Evolutionary conservation across 2,797 vertebrate species (phyloP).

Genomic region (Halcyon chelicuti): DNA sequence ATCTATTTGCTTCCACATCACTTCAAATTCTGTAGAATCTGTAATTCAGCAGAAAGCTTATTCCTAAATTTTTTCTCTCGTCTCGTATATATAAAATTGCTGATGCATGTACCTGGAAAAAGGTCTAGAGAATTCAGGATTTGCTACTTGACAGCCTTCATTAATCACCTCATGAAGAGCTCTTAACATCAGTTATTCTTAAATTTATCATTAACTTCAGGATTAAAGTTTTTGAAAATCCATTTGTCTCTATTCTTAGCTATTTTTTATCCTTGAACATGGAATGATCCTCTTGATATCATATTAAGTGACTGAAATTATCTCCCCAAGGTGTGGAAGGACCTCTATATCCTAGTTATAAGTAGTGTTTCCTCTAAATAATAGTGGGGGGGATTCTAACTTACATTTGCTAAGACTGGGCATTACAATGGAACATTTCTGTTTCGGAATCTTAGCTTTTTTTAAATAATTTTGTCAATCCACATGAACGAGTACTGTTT

Average conservation of each 20-base stretch:
- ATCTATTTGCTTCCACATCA: neutral
- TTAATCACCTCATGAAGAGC: slow-evolving; percentile 29
- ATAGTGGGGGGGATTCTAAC: neutral
- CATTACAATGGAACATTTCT: neutral
- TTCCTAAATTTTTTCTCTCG: neutral
- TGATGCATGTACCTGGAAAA: neutral
- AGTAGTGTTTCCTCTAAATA: neutral
- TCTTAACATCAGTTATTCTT: slow-evolving; percentile 47
- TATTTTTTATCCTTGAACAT: neutral
- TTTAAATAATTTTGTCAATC: neutral
- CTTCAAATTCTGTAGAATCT: neutral
- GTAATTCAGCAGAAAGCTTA: neutral
- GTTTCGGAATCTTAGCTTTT: neutral
- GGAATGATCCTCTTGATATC: neutral
- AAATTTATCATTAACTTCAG: slow-evolving; percentile 36
- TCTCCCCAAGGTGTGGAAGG: neutral
- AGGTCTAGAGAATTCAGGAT: neutral
- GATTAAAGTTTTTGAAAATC: neutral
- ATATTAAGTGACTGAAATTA: neutral
- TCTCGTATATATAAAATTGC: neutral
- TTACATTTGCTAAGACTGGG: neutral
- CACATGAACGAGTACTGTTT: rapidly evolving
- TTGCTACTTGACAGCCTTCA: slow-evolving; percentile 21
- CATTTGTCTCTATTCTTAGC: slow-evolving; percentile 32
- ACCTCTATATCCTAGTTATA: neutral